Percentiles rank a stretch among this genome's conserved stretches.
phyloP scores from a whole-genome alignment of 2,797 vertebrate species.

The Mormyrops boulengeri region DNA sequence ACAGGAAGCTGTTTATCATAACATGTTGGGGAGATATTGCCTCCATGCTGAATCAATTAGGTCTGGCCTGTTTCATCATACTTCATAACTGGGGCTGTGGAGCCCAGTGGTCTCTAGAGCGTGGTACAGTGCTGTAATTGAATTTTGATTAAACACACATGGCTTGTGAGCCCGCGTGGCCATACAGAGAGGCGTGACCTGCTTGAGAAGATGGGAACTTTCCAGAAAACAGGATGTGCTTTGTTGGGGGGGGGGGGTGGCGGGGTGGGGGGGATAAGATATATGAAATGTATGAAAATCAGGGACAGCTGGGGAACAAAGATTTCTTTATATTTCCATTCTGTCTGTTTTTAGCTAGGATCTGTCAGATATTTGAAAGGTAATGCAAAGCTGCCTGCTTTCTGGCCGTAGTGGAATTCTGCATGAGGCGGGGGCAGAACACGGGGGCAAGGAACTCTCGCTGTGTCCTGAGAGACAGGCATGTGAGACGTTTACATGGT shows the following conservation, averaged over 20 bases:
- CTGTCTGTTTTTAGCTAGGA: conserved; percentile 49
- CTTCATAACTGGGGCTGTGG: conserved; percentile 79
- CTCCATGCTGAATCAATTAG: conserved; percentile 88
- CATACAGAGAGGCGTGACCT: conserved; percentile 54
- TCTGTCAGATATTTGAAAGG: conserved; percentile 41
- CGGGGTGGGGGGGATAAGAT: conserved; percentile 31
- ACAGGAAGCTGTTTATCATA: conserved; percentile 86
- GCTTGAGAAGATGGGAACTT: conserved; percentile 68
- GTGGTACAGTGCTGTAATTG: conserved; percentile 81
- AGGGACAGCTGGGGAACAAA: conserved; percentile 73
- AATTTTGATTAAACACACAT: conserved; percentile 95
- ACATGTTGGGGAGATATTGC: conserved; percentile 72
- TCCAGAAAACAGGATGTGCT: conserved; percentile 83
- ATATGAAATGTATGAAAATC: conserved; percentile 50
- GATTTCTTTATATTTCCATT: conserved; percentile 49
- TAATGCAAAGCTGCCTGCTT: not conserved
- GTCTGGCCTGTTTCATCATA: conserved; percentile 77
- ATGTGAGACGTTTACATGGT: not conserved
- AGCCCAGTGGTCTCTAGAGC: conserved; percentile 76
- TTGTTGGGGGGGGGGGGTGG: conserved; percentile 40
- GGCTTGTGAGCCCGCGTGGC: conserved; percentile 73
- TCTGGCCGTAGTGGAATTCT: not conserved
- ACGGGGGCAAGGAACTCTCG: not conserved
- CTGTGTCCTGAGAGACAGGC: not conserved
- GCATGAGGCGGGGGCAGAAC: not conserved